Evolutionary conservation across 2,113 vertebrate species (phyloP), one percentile per base, ranked within the genome.

Genomic region (Leptobrachium ailaonicum): DNA sequence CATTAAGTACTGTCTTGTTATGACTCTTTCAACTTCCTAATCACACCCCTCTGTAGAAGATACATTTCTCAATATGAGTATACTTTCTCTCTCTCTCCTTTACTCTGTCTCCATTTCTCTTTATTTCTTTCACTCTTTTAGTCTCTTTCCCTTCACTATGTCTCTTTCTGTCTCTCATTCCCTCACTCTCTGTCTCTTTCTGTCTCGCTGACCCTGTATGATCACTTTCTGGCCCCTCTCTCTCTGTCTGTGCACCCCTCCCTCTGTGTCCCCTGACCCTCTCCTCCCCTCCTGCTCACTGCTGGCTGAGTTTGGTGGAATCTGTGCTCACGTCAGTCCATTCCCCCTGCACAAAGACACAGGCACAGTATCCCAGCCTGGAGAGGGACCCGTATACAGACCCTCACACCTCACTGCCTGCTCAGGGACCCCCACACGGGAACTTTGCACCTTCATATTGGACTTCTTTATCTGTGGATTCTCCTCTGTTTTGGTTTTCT

Each of bases 301-400:
- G 56, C n/a, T 75, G 67, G 78, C 66, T 80, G 71, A 71, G 45
- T 58, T 71, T 79, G 60, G 71, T 83, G 74, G 76, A 82, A 83
- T 89, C 85, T 88, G 85, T 85, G 87, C 88, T 92, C 90, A 90
- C 89, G 92, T 92, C 89, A 92, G 87, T 84, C 77, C 85, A 84
- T 87, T 88, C 88, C 86, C 86, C 82, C 81, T 75, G 74, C 85
- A 41, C 80, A 85, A 84, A 79, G 84, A 60, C 82, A 86, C 87
- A 84, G 6, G 77, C 82, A 83, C 83, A 83, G 68, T 80, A 56
- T 80, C 32, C 41, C 40, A 85, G 84, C 20, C 20, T 32, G 77
- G 78, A 78, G 84, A 83, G 66, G 7, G 83, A 85, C 32, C n/a
- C 6, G 44, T 62, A 43, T 41, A 66, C 66, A 76, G 67, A 63